Conservation (phyloP, 2,888 invertebrate species). For the Notodonta dromedarius region DNA sequence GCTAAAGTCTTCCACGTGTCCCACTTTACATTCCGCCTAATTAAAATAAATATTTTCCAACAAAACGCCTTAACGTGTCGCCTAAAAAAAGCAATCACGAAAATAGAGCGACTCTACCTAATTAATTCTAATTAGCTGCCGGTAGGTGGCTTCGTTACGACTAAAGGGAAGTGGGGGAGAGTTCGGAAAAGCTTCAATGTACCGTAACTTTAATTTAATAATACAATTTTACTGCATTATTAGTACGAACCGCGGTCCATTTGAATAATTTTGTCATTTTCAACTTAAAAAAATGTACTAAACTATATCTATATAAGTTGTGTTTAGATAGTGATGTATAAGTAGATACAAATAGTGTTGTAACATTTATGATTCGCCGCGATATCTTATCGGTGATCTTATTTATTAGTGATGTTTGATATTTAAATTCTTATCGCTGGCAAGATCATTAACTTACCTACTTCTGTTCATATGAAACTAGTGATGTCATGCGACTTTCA, state of each 20-base stretch:
- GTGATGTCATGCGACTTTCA: background rate
- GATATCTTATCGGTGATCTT: slow-evolving; percentile 21
- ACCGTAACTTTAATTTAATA: slow-evolving; percentile 68
- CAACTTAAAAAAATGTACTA: slow-evolving; percentile 36
- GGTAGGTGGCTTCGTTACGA: slow-evolving; percentile 53
- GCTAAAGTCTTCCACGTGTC: background rate
- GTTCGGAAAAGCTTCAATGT: slow-evolving; percentile 69
- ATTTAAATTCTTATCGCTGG: slow-evolving; percentile 8
- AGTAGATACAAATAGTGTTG: background rate
- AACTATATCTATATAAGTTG: slow-evolving; percentile 2
- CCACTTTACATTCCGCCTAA: slow-evolving; percentile 16
- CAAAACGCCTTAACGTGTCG: slow-evolving; percentile 32
- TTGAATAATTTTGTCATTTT: slow-evolving; percentile 71
- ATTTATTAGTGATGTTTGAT: slow-evolving; percentile 19
- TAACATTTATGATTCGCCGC: slow-evolving; percentile 7
- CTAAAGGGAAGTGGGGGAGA: slow-evolving; percentile 51
- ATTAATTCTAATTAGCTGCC: slow-evolving; percentile 70
- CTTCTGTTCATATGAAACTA: background rate
- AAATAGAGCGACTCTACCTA: slow-evolving; percentile 53
- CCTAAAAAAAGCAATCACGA: slow-evolving; percentile 47
- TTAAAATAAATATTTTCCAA: slow-evolving; percentile 30
- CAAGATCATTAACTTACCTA: background rate
- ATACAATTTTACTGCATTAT: slow-evolving; percentile 57
- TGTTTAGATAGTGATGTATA: slow-evolving; percentile 4
- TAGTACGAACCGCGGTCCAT: slow-evolving; percentile 54